A percentile compares a stretch with the other conserved stretches of the same genome.
Evolutionary conservation across 2,888 invertebrate genomes (phyloP).

Genomic region (Scrobipalpa costella): DNA sequence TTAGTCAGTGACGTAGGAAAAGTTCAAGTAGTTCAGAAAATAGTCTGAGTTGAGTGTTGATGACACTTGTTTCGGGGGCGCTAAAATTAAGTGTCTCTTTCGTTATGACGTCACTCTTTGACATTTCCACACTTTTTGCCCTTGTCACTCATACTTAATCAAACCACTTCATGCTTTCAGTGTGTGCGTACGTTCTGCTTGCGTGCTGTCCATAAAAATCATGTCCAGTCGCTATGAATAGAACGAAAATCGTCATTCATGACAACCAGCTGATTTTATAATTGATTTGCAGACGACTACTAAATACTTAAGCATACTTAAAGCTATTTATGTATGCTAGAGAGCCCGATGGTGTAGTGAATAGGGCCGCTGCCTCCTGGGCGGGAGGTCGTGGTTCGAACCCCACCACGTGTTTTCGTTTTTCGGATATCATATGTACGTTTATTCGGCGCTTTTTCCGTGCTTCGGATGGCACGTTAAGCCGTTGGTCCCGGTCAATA

Average conservation of each 20-base stretch:
- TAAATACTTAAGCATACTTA: constrained; percentile 15
- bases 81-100: constrained; percentile 2
- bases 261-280: constrained; percentile 1
- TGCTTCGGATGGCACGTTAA: too few relatives aligned
- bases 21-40: too few relatives aligned
- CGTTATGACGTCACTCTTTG: neutral
- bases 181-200: neutral
- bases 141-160: neutral
- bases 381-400: too few relatives aligned
- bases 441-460: too few relatives aligned
- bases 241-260: constrained; percentile 15
- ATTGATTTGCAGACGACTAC: constrained; percentile 1
- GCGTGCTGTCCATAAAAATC: neutral
- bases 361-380: too few relatives aligned
- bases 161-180: neutral
- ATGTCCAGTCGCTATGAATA: constrained; percentile 7
- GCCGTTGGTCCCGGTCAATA: too few relatives aligned
- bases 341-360: too few relatives aligned
- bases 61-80: neutral
- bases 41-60: neutral
- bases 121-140: neutral
- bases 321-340: too few relatives aligned
- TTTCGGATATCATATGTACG: too few relatives aligned
- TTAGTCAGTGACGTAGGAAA: too few relatives aligned
- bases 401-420: too few relatives aligned